phyloP scores from a whole-genome alignment of 2,797 vertebrate genomes.

The Neoniphon sammara region DNA sequence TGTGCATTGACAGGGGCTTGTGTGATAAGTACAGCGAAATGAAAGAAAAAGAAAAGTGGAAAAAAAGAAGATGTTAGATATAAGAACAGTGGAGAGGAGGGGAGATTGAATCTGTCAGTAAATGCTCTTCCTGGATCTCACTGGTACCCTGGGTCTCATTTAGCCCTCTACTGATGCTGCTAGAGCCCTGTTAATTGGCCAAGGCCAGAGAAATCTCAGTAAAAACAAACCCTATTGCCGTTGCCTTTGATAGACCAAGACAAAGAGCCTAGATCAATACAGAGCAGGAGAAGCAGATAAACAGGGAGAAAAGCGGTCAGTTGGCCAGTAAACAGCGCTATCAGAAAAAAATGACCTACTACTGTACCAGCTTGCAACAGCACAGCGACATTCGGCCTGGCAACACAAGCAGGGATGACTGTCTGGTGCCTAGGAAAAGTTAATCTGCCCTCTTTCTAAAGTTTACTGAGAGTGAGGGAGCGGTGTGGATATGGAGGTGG shows the following conservation, averaged over 20 bases:
- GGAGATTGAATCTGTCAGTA: slow-evolving; percentile 64
- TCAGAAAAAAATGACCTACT: slow-evolving; percentile 66
- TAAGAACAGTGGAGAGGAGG: slow-evolving; percentile 40
- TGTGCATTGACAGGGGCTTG: slow-evolving; percentile 36
- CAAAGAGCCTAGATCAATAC: slow-evolving; percentile 71
- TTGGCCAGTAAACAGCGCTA: slow-evolving; percentile 66
- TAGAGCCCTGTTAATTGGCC: slow-evolving; percentile 74
- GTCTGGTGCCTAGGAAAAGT: slow-evolving; percentile 57
- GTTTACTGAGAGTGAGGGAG: slow-evolving; percentile 70
- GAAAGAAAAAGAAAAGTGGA: slow-evolving; percentile 35
- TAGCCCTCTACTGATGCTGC: slow-evolving; percentile 62
- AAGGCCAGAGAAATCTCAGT: slow-evolving; percentile 65
- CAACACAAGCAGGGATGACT: slow-evolving; percentile 58
- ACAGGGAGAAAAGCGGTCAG: slow-evolving; percentile 72
- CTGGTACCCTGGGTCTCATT: slow-evolving; percentile 61
- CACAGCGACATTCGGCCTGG: slow-evolving; percentile 40
- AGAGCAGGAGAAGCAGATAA: slow-evolving; percentile 67
- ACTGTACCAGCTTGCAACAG: slow-evolving; percentile 60
- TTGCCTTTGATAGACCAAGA: slow-evolving; percentile 52
- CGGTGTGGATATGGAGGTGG: slow-evolving; percentile 67
- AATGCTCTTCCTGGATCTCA: slow-evolving; percentile 47
- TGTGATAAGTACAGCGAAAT: slow-evolving; percentile 54
- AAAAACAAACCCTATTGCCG: slow-evolving; percentile 53
- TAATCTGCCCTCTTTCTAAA: slow-evolving; percentile 74
- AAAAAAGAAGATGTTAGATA: slow-evolving; percentile 43